Base-by-base conservation (phyloP, 1,140 invertebrate species). In the Neuroterus valhalla region DNA sequence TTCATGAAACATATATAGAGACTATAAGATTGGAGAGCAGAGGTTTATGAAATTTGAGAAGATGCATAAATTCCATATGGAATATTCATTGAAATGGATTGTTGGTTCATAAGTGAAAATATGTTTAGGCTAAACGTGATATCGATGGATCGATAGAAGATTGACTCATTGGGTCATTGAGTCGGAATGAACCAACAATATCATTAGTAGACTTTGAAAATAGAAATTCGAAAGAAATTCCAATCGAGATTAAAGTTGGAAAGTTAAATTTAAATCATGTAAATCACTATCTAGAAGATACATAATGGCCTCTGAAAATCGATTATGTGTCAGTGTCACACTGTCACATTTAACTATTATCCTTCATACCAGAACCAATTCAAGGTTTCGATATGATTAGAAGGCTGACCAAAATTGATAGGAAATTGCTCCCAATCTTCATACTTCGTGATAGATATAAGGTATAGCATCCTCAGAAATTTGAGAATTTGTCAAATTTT, bases 241-340 rank as follows among this genome's bases (percentile, higher is more conserved):
- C 0, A 38, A 31, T 62, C 55, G 12, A 62, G 21, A 23, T n/a
- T 5, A 26, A 38, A 38, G 21, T 62, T 62, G 21, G 15, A 23
- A 62, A 31, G 12, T 62, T 3, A 62, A 31, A 23, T 26, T 38
- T 38, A 3, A 26, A 62, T 62, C 23, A 26, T 23, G 14, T 62
- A 14, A 62, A 62, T 62, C 23, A 14, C 23, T 55, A 19, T 62
- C 55, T 12, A 31, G 2, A 23, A 62, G 55, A 62, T 62, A 62
- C 31, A 62, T 62, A 26, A 12, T 31, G 21, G 55, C 55, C 55
- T 62, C 31, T 26, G 31, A 62, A 62, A 62, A 62, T 62, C 55
- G 55, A 62, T 62, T 62, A 62, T 62, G 26, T 62, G 52, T 62
- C 52, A 31, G 23, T 62, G 52, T 31, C 52, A 31, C 21, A 62